Percentiles rank a stretch among this genome's conserved stretches.
These are phyloP conservation scores for Nautilus pompilius DNA, from an alignment of 1,140 invertebrate species.

Conservation along the genomic window DNA sequence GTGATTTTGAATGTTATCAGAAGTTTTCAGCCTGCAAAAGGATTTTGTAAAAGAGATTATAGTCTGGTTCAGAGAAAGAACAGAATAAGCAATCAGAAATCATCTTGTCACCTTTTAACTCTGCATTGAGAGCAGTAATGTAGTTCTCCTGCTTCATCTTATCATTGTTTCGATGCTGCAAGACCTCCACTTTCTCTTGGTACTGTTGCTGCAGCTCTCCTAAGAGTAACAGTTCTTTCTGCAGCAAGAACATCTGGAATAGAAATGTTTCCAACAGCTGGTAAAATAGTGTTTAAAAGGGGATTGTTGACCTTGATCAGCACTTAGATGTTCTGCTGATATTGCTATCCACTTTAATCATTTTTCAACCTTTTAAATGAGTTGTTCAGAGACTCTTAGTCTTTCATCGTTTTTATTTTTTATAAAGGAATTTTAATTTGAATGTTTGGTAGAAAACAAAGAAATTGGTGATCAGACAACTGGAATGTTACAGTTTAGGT, in stretches of 20 bases:
- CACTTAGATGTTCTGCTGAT: too few relatives aligned
- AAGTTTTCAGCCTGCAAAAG: background rate
- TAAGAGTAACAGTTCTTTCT: slow-evolving; percentile 51
- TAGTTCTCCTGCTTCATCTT: slow-evolving; percentile 21
- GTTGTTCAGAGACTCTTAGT: too few relatives aligned
- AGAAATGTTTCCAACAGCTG: background rate
- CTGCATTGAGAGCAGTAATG: slow-evolving; percentile 20
- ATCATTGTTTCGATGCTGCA: background rate
- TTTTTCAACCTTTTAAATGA: too few relatives aligned
- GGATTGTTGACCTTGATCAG: background rate
- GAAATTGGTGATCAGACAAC: too few relatives aligned
- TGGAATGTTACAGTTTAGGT: too few relatives aligned
- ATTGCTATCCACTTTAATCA: too few relatives aligned
- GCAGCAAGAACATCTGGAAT: slow-evolving; percentile 39
- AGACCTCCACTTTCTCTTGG: slow-evolving; percentile 34
- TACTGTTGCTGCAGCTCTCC: slow-evolving; percentile 52
- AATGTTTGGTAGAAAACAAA: too few relatives aligned
- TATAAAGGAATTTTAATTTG: too few relatives aligned
- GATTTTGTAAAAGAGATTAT: background rate
- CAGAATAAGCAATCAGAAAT: background rate
- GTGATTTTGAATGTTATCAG: background rate
- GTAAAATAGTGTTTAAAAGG: background rate
- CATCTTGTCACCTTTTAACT: slow-evolving; percentile 13
- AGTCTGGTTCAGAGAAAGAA: background rate
- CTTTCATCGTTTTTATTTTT: too few relatives aligned